Percentiles rank a stretch among this genome's conserved stretches.
phyloP scores from a whole-genome alignment of 2,888 invertebrate species.

The Chydorus sphaericus region DNA sequence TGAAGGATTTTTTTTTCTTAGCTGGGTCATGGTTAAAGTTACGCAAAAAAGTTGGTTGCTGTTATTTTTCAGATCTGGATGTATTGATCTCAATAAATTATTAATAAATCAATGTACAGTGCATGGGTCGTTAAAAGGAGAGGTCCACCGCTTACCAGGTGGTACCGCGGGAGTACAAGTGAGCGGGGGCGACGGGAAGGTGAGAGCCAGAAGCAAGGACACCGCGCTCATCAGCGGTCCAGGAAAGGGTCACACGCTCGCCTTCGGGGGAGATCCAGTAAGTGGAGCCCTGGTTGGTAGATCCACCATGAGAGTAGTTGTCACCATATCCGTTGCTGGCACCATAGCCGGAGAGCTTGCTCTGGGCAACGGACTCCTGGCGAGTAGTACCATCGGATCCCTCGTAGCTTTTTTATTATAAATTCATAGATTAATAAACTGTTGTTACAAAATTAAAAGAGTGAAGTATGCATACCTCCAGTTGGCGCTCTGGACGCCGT shows the following conservation, averaged over 20 bases:
- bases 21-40: too few species aligned
- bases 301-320: not conserved
- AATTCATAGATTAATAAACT: too few species aligned
- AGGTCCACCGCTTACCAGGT: too few species aligned
- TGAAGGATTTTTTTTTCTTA: too few species aligned
- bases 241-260: constrained; percentile 32
- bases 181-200: constrained; percentile 7
- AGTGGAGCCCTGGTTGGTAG: constrained; percentile 34
- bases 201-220: constrained; percentile 32
- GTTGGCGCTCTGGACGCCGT: constrained; percentile 1
- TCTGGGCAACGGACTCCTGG: not conserved
- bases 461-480: too few species aligned
- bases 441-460: too few species aligned
- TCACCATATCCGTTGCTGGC: not conserved
- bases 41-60: too few species aligned
- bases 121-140: too few species aligned
- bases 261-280: constrained; percentile 37
- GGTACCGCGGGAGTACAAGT: constrained; percentile 1
- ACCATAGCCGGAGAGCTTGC: not conserved
- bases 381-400: constrained; percentile 10
- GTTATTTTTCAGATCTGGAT: too few species aligned
- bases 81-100: too few species aligned
- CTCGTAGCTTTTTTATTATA: too few species aligned
- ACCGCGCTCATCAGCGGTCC: constrained; percentile 41
- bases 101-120: too few species aligned